Evolutionary conservation across 2,797 vertebrate species (phyloP).

Genomic region (Danio albolineatus): DNA sequence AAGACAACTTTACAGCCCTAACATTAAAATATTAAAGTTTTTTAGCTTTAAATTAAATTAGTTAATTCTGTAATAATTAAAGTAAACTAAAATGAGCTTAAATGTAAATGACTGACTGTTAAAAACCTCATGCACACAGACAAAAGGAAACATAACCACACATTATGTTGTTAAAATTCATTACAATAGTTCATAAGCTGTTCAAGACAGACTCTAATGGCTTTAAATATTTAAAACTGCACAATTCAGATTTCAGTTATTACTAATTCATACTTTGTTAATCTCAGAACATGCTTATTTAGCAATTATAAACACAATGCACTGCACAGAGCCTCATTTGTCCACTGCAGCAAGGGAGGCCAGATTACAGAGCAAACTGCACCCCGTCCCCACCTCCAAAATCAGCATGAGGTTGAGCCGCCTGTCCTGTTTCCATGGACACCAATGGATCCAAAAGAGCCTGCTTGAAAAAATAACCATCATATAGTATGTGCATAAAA

Average conservation of each 20-base stretch:
- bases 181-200: background rate
- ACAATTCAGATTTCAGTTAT: slow-evolving; percentile 5
- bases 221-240: background rate
- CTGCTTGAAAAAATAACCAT: slow-evolving; percentile 64
- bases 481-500: slow-evolving; percentile 1
- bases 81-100: background rate
- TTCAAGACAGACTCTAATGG: background rate
- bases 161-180: slow-evolving; percentile 22
- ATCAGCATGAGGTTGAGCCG: slow-evolving; percentile 70
- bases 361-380: slow-evolving; percentile 83
- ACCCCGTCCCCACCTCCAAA: slow-evolving; percentile 91
- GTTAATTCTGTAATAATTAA: background rate
- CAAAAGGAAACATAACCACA: slow-evolving; percentile 8
- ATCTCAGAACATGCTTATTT: slow-evolving; percentile 30
- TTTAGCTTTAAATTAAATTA: slow-evolving; percentile 5
- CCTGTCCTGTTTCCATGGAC: slow-evolving; percentile 78
- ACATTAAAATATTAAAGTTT: slow-evolving; percentile 20
- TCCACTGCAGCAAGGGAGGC: slow-evolving; percentile 74
- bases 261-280: slow-evolving; percentile 21
- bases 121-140: slow-evolving; percentile 1
- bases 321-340: slow-evolving; percentile 32
- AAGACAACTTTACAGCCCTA: background rate
- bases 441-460: slow-evolving; percentile 76
- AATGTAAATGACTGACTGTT: background rate
- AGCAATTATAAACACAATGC: slow-evolving; percentile 2